Conservation (phyloP, 2,113 vertebrate genomes). For the Apistogramma diplotaenia region DNA sequence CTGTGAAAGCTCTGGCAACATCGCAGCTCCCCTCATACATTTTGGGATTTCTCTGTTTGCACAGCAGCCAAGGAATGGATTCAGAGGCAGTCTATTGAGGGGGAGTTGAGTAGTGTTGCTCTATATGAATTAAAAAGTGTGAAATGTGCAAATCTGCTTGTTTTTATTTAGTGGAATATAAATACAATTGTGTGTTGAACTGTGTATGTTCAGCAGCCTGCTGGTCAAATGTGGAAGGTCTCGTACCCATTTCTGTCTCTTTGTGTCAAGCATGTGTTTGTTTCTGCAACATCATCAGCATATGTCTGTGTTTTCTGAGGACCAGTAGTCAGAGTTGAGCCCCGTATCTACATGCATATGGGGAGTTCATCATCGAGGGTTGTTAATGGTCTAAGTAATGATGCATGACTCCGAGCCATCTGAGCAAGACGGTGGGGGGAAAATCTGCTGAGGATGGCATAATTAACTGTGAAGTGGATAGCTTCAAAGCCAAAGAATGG, state of each 20-base stretch:
- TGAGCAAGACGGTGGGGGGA: constrained; percentile 26
- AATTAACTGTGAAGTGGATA: constrained; percentile 46
- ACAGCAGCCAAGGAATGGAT: not conserved
- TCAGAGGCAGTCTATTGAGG: not conserved
- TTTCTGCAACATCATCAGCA: constrained; percentile 6
- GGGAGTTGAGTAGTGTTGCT: not conserved
- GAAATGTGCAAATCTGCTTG: not conserved
- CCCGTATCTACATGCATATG: constrained; percentile 28
- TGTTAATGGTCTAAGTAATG: constrained; percentile 64
- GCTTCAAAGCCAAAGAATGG: constrained; percentile 22
- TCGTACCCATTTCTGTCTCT: not conserved
- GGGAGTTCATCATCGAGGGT: constrained; percentile 53
- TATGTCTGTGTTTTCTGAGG: constrained; percentile 39
- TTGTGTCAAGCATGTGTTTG: not conserved
- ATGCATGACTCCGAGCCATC: constrained; percentile 58
- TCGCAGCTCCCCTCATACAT: not conserved
- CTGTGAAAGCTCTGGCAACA: not conserved
- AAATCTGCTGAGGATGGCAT: constrained; percentile 40
- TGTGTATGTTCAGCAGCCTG: not conserved
- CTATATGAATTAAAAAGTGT: not conserved
- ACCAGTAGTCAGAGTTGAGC: constrained; percentile 10
- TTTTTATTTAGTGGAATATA: not conserved
- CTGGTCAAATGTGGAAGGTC: not conserved
- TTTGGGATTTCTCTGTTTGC: not conserved
- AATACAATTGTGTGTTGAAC: not conserved